These are phyloP conservation scores for Brachionus calyciflorus DNA, from an alignment of 1,140 invertebrate species.

Conservation along the genomic window DNA sequence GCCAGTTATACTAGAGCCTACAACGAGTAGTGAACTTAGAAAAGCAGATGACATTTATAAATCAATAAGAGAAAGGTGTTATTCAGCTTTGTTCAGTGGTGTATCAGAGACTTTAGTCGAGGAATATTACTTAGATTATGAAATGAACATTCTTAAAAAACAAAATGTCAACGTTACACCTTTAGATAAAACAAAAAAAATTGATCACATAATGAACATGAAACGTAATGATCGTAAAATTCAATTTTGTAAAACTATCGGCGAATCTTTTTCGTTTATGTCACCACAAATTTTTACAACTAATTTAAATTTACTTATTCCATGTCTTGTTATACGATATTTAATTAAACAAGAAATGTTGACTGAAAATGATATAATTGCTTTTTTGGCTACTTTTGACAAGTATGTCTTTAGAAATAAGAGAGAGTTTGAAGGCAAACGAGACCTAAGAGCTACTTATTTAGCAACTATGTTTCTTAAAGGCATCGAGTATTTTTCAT, in stretches of 20 bases:
- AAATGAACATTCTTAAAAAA: not conserved
- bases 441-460: constrained; percentile 1
- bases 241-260: not conserved
- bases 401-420: not conserved
- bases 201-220: not conserved
- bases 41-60: not conserved
- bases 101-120: not conserved
- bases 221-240: not conserved
- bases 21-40: not conserved
- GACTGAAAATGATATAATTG: not conserved
- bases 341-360: not conserved
- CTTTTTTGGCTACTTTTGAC: not conserved
- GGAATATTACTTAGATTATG: not conserved
- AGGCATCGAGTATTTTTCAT: not conserved
- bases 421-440: not conserved
- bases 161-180: not conserved
- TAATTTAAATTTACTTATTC: not conserved
- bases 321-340: not conserved
- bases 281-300: not conserved
- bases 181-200: not conserved
- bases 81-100: not conserved
- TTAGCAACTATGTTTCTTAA: not conserved
- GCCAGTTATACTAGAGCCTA: not conserved
- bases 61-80: not conserved
- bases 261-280: not conserved